These are phyloP conservation scores for Drosophila santomea DNA, from an alignment of 1,140 invertebrate species.

Conservation along the genomic window DNA sequence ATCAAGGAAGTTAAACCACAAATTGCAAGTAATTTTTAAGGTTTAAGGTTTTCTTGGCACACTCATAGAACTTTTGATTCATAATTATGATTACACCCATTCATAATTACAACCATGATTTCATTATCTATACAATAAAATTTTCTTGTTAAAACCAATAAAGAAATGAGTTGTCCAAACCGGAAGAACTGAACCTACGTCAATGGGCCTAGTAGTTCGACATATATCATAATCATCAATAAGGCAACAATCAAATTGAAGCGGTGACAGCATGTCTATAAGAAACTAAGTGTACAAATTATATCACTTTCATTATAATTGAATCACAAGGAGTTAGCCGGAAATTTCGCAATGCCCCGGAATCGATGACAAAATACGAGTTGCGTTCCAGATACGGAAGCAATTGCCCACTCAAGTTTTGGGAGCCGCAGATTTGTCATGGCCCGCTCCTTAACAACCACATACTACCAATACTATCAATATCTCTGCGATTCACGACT, in stretches of 20 bases:
- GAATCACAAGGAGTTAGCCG: conserved; percentile 52
- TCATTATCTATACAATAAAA: conserved; percentile 14
- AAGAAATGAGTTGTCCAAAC: conserved; percentile 20
- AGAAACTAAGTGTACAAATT: conserved; percentile 43
- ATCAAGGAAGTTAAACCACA: not conserved
- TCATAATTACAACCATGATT: conserved; percentile 20
- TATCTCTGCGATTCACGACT: conserved; percentile 18
- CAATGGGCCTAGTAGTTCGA: conserved; percentile 39
- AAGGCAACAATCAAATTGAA: conserved; percentile 14
- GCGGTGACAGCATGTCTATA: conserved; percentile 77
- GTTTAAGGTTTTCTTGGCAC: not conserved
- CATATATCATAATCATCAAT: conserved; percentile 45
- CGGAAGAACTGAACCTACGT: conserved; percentile 39
- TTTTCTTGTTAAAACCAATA: conserved; percentile 11
- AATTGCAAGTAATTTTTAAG: not conserved
- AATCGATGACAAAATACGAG: conserved; percentile 38
- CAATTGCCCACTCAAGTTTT: conserved; percentile 34
- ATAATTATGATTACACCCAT: not conserved
- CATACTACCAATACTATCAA: not conserved
- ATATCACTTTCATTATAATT: conserved; percentile 69
- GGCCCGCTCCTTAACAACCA: conserved; percentile 9
- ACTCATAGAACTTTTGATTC: not conserved
- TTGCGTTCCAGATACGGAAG: conserved; percentile 41
- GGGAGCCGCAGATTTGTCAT: conserved; percentile 38
- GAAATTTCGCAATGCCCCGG: conserved; percentile 48